These are phyloP conservation scores for Peromyscus aztecus DNA, from an alignment of 2,797 vertebrate genomes.

Conservation along the genomic window DNA sequence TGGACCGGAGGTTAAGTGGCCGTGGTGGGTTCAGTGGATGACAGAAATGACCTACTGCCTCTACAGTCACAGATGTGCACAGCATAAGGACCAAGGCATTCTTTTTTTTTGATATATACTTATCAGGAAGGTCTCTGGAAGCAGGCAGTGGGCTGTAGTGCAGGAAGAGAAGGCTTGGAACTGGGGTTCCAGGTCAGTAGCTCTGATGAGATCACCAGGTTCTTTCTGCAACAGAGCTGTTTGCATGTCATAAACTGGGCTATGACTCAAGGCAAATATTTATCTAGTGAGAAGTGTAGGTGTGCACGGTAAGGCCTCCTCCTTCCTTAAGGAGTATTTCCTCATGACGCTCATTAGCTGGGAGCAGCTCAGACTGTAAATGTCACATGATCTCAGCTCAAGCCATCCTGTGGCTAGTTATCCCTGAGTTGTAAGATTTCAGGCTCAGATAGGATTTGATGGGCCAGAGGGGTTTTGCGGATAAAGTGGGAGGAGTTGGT, in stretches of 20 bases:
- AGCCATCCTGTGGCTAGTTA: background rate
- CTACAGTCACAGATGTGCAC: background rate
- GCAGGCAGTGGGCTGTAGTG: background rate
- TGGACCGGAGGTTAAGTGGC: background rate
- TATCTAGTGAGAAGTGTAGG: conserved; percentile 59
- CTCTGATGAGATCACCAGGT: conserved; percentile 52
- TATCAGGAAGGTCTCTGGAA: background rate
- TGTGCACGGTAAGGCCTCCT: conserved; percentile 17
- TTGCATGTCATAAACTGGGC: conserved; percentile 68
- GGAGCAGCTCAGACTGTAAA: conserved; percentile 56
- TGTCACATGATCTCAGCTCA: conserved; percentile 42
- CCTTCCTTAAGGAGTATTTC: conserved; percentile 70
- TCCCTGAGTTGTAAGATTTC: background rate
- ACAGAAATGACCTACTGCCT: conserved; percentile 5
- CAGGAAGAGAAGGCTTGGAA: background rate
- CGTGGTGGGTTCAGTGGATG: background rate
- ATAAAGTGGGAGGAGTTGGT: background rate
- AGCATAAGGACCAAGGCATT: background rate
- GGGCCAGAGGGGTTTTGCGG: background rate
- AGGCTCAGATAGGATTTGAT: background rate
- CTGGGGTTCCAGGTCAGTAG: background rate
- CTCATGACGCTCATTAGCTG: conserved; percentile 60
- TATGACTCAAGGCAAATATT: conserved; percentile 76
- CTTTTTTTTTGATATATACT: background rate
- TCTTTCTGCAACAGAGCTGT: conserved; percentile 53